Evolutionary conservation across 2,888 invertebrate species (phyloP), one percentile per base, ranked within the genome.

Genomic region (Drosophila nr. perissopoda): DNA sequence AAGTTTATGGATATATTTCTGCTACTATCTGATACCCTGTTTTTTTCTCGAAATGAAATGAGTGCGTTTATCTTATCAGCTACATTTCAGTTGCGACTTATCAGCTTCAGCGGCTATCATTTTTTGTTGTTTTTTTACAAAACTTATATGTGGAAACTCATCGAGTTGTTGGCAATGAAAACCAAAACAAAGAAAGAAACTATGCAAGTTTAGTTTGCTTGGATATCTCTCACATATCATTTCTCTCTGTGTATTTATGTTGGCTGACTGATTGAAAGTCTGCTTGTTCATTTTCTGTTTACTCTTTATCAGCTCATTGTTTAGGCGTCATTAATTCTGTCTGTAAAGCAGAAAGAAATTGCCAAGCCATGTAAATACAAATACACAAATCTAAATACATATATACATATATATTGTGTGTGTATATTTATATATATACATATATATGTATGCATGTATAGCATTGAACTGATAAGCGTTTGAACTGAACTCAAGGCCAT

Each of bases 401-500:
- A 58, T 0, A 52, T n/a, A 38, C 2, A 60, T 25, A 31, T 18
- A n/a, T 25, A n/a, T n/a, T n/a, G n/a, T n/a, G n/a, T n/a, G n/a
- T n/a, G n/a, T n/a, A n/a, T n/a, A n/a, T n/a, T n/a, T n/a, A n/a
- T 27, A 4, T 25, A 29, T 21, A 58, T 29, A 29, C 4, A 40
- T 34, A n/a, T 2, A 48, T n/a, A 5, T 11, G 13, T 21, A 21
- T 29, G n/a, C 27, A 38, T 31, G 10, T 54, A 6, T 2, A 25
- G 18, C 48, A 87, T 82, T 89, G 70, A 76, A 84, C 85, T 89
- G 84, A 84, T 84, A 84, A 84, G 89, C 70, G 38, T 31, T 25
- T 16, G 46, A 66, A 84, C 58, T 76, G 79, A 82, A 77, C 88
- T 58, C 81, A 84, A 85, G 88, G 89, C 80, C 74, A 63, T 62